A percentile compares a stretch with the other conserved stretches of the same genome.
phyloP scores from a whole-genome alignment of 2,113 vertebrate species.

The human region DNA sequence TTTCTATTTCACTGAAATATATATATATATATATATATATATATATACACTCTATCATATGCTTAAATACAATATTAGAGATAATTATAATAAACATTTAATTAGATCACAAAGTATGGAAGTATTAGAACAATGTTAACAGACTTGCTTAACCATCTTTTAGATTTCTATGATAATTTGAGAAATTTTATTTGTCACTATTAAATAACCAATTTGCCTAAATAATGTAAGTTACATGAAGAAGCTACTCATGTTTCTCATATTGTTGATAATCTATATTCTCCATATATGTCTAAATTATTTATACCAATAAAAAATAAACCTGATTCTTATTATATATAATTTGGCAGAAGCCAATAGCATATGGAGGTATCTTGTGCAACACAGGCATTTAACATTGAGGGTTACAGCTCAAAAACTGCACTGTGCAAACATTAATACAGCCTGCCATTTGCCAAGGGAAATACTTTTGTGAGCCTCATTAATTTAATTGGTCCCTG shows the following conservation, averaged over 20 bases:
- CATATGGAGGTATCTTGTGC: background rate
- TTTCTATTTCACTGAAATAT: background rate
- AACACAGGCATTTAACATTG: slow-evolving; percentile 29
- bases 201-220: slow-evolving; percentile 55
- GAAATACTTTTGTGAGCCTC: slow-evolving; percentile 81
- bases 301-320: background rate
- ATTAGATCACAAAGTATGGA: slow-evolving; percentile 54
- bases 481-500: slow-evolving; percentile 86
- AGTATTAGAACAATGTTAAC: slow-evolving; percentile 36
- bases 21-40: background rate
- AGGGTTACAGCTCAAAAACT: slow-evolving; percentile 46
- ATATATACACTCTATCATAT: background rate
- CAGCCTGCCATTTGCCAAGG: slow-evolving; percentile 76
- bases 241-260: background rate
- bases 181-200: slow-evolving; percentile 55
- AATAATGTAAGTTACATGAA: background rate
- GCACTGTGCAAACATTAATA: slow-evolving; percentile 74
- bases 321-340: background rate
- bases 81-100: slow-evolving; percentile 58
- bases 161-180: slow-evolving; percentile 54
- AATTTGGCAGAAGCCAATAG: background rate
- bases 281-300: background rate
- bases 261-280: background rate
- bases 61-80: slow-evolving; percentile 63
- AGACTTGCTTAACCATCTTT: background rate